Conservation (phyloP, 2,888 invertebrate species). For the Phengaris arion region DNA sequence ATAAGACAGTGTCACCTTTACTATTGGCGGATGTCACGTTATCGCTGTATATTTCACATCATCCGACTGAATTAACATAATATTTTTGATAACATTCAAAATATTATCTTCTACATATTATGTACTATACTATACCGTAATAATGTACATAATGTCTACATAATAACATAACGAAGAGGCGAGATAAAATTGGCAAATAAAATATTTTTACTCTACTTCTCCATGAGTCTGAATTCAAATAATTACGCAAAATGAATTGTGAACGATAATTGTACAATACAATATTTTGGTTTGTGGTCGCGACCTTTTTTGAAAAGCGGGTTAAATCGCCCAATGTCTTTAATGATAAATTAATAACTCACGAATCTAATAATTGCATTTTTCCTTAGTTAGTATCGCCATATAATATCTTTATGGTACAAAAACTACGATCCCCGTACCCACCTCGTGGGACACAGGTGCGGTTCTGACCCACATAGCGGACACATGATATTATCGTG, state of each 20-base stretch:
- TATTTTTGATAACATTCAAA: not conserved
- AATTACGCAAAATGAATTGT: no score
- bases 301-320: no score
- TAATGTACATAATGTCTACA: no score
- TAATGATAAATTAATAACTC: no score
- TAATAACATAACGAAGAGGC: no score
- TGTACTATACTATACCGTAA: no score
- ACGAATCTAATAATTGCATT: not conserved
- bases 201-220: no score
- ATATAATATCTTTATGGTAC: not conserved
- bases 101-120: not conserved
- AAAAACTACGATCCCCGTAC: constrained; percentile 6
- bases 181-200: no score
- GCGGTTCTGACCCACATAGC: constrained; percentile 53
- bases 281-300: no score
- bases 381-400: not conserved
- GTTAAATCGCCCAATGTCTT: no score
- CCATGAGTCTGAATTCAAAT: no score
- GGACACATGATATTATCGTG: constrained; percentile 48
- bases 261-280: no score
- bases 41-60: not conserved
- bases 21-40: not conserved
- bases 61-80: not conserved
- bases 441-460: constrained; percentile 43
- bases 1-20: not conserved